These are phyloP conservation scores for Digitonthophagus gazella DNA, from an alignment of 2,888 invertebrate species.

Conservation along the genomic window DNA sequence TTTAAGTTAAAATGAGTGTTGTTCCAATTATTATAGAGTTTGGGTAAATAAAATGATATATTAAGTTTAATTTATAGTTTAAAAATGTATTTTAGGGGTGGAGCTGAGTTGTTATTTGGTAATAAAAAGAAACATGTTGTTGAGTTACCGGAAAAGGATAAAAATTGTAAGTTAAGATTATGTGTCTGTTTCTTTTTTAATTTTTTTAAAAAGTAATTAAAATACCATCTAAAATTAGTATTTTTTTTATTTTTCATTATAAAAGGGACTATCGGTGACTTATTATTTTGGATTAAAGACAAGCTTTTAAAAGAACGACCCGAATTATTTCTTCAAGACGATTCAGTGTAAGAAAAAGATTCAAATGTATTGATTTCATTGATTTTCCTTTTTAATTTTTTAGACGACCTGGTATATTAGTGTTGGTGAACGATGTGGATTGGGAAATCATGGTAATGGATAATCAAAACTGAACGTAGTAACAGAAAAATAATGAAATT, in stretches of 20 bases:
- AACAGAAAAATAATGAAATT: constrained; percentile 20
- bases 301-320: constrained; percentile 81
- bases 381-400: constrained; percentile 44
- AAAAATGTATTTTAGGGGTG: constrained; percentile 64
- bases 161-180: constrained; percentile 59
- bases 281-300: constrained; percentile 81
- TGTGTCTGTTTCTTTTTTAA: too few species aligned
- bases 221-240: constrained; percentile 7
- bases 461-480: too few species aligned
- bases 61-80: constrained; percentile 16
- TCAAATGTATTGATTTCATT: constrained; percentile 16
- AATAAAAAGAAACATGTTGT: constrained; percentile 74
- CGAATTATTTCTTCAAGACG: constrained; percentile 62
- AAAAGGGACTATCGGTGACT: constrained; percentile 68
- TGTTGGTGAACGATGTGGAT: constrained; percentile 91
- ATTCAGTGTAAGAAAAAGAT: constrained; percentile 48
- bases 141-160: constrained; percentile 57
- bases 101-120: constrained; percentile 86
- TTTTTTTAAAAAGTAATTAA: too few species aligned
- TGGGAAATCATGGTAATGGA: constrained; percentile 81
- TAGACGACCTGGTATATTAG: constrained; percentile 86
- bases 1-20: constrained; percentile 4
- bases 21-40: constrained; percentile 41
- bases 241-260: constrained; percentile 25
- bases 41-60: constrained; percentile 37